Conservation (phyloP, 2,113 vertebrate species). For the Alaudala cheleensis region DNA sequence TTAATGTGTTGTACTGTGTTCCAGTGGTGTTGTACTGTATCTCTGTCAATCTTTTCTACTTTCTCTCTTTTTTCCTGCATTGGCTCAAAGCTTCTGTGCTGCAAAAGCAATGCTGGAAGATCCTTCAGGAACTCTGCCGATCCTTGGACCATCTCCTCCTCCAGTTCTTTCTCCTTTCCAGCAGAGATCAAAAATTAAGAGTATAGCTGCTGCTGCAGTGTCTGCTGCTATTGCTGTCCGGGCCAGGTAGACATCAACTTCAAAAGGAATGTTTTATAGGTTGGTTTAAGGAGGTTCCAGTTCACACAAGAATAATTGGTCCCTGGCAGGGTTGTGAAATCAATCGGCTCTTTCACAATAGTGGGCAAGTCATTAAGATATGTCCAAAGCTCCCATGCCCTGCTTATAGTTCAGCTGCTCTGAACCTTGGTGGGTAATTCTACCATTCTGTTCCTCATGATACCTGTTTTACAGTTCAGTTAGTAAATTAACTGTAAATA, state of each 20-base stretch:
- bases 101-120: slow-evolving; percentile 59
- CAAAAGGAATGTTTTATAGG: background rate
- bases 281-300: background rate
- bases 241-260: slow-evolving; percentile 74
- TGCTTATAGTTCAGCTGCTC: background rate
- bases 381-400: background rate
- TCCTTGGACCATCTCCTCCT: slow-evolving; percentile 24
- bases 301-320: background rate
- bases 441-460: background rate
- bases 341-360: background rate
- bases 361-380: background rate
- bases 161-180: slow-evolving; percentile 30
- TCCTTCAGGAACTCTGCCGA: slow-evolving; percentile 55
- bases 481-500: background rate
- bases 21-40: background rate
- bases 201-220: slow-evolving; percentile 67
- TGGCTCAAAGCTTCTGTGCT: slow-evolving; percentile 39
- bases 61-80: slow-evolving; percentile 10
- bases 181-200: slow-evolving; percentile 59
- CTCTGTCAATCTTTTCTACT: slow-evolving; percentile 14
- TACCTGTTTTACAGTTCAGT: background rate
- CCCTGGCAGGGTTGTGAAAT: background rate
- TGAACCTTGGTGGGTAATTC: background rate
- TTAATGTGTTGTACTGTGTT: too few species aligned
- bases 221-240: slow-evolving; percentile 65